A percentile compares a stretch with the other conserved stretches of the same genome.
These are phyloP conservation scores for Todus mexicanus DNA, from an alignment of 2,797 vertebrate genomes.

Conservation along the genomic window DNA sequence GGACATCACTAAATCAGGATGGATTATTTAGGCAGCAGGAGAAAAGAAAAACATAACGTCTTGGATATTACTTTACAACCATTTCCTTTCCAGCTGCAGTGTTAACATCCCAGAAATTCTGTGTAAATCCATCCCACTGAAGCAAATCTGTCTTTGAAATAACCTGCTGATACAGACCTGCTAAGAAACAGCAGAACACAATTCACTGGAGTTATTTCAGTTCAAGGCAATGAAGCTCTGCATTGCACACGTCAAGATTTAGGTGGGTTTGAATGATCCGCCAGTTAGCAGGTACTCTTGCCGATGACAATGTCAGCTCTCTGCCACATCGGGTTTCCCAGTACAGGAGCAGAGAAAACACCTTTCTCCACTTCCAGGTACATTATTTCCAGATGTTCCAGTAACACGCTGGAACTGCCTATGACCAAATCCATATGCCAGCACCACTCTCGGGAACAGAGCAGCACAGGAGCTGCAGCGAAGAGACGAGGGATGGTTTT, in stretches of 20 bases:
- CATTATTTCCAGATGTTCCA: background rate
- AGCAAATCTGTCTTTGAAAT: background rate
- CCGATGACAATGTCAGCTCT: background rate
- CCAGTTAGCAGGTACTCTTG: background rate
- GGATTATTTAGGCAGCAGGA: background rate
- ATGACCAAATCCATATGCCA: background rate
- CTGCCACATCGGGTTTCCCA: background rate
- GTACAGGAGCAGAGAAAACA: background rate
- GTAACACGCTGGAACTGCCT: background rate
- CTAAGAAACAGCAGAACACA: background rate
- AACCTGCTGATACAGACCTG: background rate
- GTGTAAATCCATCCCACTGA: background rate
- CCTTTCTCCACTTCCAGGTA: background rate
- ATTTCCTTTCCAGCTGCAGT: background rate
- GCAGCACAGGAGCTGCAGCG: background rate
- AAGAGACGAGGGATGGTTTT: background rate
- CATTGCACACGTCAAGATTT: background rate
- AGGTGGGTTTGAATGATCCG: background rate
- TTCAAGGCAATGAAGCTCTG: background rate
- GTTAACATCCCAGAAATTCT: background rate
- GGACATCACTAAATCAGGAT: background rate
- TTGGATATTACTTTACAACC: background rate
- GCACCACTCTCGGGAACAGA: background rate
- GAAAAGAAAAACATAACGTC: background rate
- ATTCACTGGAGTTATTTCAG: background rate